phyloP scores from a whole-genome alignment of 2,797 vertebrate species.

The Lagorchestes hirsutus region DNA sequence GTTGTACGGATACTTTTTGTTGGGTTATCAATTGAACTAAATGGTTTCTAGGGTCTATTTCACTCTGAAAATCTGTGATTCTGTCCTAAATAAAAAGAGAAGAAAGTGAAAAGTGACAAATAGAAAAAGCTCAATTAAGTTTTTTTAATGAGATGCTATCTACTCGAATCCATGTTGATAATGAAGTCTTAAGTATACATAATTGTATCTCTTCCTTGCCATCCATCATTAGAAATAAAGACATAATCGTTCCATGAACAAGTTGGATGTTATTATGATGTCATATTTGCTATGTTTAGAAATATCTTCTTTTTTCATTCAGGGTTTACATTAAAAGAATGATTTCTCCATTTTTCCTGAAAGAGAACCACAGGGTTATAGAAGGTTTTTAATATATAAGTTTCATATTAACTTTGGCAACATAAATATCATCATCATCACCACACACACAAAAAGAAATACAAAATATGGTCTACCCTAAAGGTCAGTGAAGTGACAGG shows the following conservation, averaged over 20 bases:
- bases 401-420: neutral
- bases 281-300: neutral
- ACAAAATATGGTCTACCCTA: neutral
- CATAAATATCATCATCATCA: neutral
- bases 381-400: neutral
- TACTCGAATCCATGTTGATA: constrained; percentile 22
- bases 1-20: neutral
- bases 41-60: too few species aligned
- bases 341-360: neutral
- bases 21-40: neutral
- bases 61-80: too few species aligned
- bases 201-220: neutral
- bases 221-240: neutral
- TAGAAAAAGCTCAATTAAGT: neutral
- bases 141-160: neutral
- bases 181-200: neutral
- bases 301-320: neutral
- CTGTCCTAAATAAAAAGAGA: neutral
- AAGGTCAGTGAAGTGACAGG: neutral
- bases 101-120: constrained; percentile 13
- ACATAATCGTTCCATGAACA: neutral
- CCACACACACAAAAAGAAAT: neutral
- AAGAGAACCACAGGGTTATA: neutral
- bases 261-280: neutral
- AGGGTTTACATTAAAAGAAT: neutral